Base-by-base conservation (phyloP, 2,797 vertebrate species). In the Danio jaintianensis region DNA sequence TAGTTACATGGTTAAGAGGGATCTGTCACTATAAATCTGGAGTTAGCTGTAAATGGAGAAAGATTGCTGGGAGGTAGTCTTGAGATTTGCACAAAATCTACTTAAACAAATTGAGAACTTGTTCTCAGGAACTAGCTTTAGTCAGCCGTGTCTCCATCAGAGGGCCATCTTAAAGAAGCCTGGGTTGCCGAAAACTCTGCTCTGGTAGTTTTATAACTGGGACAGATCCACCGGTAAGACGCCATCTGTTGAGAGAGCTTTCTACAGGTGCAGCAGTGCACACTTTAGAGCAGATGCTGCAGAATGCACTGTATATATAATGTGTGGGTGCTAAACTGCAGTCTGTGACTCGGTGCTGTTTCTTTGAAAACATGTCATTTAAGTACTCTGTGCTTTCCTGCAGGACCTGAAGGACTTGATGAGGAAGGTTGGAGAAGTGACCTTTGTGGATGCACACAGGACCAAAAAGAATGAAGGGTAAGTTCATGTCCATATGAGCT, bases 351-450 rank as follows among this genome's bases (percentile, higher is more conserved):
- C 45, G 62, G 40, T 73, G 40, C 15, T 43, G 2, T 29, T 81
- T 70, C n/a, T 16, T 1, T 70, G 76, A 29, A 38, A 43, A 36
- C 6, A 0, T 43, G 59, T 87, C 59, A 83, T 83, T 29, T 93
- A 79, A 93, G 55, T 83, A 11, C 6, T 0, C 72, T 8, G 85
- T 90, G 90, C 88, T 93, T 91, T 90, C 82, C 87, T 91, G 88
- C 92, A 98, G 96, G 96, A 98, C 91, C 93, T 98, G 84, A 98
- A 97, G 91, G 96, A 98, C 93, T 92, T 97, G 89, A 98, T 98
- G 96, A 96, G 96, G 91, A 97, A 97, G 91, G 96, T 95, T 78
- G 96, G 96, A 74, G 96, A 98, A 80, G 96, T 98, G 62, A 98
- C 96, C 45, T 98, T 97, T 93, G 96, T 97, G 92, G 96, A 98